A percentile compares a stretch with the other conserved stretches of the same genome.
phyloP scores from a whole-genome alignment of 2,888 invertebrate genomes.

The Aradus depressus region DNA sequence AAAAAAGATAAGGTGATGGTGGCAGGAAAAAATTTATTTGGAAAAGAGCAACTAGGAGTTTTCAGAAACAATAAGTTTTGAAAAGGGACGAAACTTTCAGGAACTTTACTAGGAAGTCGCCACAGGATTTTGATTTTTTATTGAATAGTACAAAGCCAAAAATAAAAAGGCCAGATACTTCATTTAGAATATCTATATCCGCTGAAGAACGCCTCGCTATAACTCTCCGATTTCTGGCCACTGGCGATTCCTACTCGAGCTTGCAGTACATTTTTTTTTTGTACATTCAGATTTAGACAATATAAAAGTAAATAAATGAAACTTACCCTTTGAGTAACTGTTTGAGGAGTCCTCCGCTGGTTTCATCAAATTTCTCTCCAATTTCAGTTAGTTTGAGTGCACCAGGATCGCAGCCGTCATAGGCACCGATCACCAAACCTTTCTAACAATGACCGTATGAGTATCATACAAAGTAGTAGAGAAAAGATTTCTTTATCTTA shows the following conservation, averaged over 20 bases:
- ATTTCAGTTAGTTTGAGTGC: constrained; percentile 18
- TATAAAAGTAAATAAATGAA: too few species aligned
- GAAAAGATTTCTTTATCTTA: background rate
- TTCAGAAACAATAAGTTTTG: too few species aligned
- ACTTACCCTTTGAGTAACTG: constrained; percentile 22
- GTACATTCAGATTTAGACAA: too few species aligned
- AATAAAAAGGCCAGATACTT: background rate
- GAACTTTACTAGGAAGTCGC: background rate
- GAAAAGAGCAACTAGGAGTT: too few species aligned
- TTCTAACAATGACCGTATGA: constrained; percentile 15
- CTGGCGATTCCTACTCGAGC: background rate
- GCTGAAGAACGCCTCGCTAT: background rate
- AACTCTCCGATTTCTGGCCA: background rate
- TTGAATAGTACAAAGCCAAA: background rate
- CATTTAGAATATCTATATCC: background rate
- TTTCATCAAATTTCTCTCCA: constrained; percentile 21
- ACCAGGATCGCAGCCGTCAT: constrained; percentile 21
- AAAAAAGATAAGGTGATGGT: too few species aligned
- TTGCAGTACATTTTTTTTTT: background rate
- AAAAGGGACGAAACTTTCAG: too few species aligned
- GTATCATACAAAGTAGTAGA: background rate
- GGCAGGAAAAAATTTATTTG: too few species aligned
- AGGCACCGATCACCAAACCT: constrained; percentile 26
- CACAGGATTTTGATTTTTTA: background rate
- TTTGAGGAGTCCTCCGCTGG: constrained; percentile 17